Conservation (phyloP, 2,797 vertebrate genomes). For the Staurois parvus region DNA sequence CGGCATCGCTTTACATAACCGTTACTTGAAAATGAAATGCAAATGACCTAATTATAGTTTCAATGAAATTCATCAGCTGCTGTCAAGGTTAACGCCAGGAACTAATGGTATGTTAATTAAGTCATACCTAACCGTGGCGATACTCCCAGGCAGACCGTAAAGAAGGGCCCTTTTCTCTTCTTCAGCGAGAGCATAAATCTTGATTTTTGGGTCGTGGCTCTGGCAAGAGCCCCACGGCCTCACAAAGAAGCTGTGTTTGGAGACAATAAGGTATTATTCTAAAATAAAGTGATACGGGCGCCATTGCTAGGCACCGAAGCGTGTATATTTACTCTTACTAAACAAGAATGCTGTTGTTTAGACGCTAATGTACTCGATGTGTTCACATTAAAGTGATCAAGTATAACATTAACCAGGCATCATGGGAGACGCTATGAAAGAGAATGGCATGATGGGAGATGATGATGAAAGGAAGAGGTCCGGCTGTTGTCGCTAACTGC, state of each 20-base stretch:
- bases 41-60: constrained; percentile 50
- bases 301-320: neutral
- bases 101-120: constrained; percentile 54
- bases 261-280: constrained; percentile 16
- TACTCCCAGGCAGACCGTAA: constrained; percentile 33
- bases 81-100: constrained; percentile 50
- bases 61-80: constrained; percentile 48
- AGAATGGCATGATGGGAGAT: neutral
- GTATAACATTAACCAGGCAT: constrained; percentile 3
- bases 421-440: neutral
- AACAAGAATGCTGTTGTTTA: neutral
- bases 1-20: constrained; percentile 17
- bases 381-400: neutral
- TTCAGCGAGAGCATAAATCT: constrained; percentile 15
- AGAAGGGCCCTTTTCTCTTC: neutral
- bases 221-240: constrained; percentile 11
- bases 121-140: constrained; percentile 23
- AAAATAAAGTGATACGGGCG: constrained; percentile 3
- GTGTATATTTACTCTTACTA: neutral
- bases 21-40: constrained; percentile 47
- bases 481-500: neutral
- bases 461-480: neutral
- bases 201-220: constrained; percentile 14
- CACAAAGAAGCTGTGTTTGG: constrained; percentile 6
- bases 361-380: neutral